Conservation (phyloP, 2,797 vertebrate genomes). For the Holocentrus rufus region DNA sequence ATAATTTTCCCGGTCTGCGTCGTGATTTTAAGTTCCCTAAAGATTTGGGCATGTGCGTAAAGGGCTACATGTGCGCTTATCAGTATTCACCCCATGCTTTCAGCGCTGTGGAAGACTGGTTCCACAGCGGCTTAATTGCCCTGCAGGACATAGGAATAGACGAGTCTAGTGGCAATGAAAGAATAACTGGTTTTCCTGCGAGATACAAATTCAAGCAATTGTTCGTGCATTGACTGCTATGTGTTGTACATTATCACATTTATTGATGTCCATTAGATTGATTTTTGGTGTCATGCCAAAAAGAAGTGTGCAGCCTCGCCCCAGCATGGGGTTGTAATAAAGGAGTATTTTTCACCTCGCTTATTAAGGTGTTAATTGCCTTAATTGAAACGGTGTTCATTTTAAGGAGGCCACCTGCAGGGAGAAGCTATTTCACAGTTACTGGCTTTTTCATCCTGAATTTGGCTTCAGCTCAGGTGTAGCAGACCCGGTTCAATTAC, state of each 20-base stretch:
- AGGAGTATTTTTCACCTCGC: conserved; percentile 13
- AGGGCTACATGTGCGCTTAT: neutral
- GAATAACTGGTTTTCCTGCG: too few relatives aligned
- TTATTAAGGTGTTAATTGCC: conserved; percentile 41
- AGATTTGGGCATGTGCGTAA: neutral
- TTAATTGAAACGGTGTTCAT: conserved; percentile 53
- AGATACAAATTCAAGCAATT: too few relatives aligned
- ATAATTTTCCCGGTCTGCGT: neutral
- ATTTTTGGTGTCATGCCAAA: conserved; percentile 34
- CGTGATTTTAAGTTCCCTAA: neutral
- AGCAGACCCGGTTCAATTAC: neutral
- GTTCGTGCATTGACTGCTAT: too few relatives aligned
- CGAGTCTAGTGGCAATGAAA: neutral
- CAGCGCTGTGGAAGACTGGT: too few relatives aligned
- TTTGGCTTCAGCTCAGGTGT: conserved; percentile 9
- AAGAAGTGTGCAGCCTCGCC: conserved; percentile 28
- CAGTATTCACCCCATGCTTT: too few relatives aligned
- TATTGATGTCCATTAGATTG: neutral
- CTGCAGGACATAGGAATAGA: neutral
- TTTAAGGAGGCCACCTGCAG: conserved; percentile 54
- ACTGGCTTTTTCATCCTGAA: neutral
- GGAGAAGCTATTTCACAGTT: conserved; percentile 30
- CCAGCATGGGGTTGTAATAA: conserved; percentile 47
- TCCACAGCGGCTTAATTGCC: neutral
- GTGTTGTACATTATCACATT: neutral